These are phyloP conservation scores for Heteromyza rotundicornis DNA, from an alignment of 2,888 invertebrate species.

Conservation along the genomic window DNA sequence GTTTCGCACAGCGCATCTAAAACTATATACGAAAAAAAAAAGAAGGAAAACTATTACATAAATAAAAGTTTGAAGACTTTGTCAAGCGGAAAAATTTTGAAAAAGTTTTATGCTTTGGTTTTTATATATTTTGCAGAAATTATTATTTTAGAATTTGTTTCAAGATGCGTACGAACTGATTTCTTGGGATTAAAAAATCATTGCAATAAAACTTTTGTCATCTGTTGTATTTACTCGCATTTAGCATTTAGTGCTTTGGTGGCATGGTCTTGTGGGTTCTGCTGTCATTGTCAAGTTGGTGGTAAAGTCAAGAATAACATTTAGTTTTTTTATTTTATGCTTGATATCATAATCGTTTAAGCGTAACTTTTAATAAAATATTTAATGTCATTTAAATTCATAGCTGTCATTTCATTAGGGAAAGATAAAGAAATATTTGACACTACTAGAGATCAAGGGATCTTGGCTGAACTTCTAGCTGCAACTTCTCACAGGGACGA, in stretches of 20 bases:
- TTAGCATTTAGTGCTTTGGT: too few relatives aligned
- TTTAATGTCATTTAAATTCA: too few relatives aligned
- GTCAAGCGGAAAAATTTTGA: neutral
- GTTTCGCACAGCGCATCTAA: neutral
- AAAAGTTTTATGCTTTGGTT: neutral
- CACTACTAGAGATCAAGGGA: too few relatives aligned
- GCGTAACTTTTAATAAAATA: too few relatives aligned
- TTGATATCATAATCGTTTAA: too few relatives aligned
- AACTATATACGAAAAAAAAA: neutral
- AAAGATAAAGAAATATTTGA: too few relatives aligned
- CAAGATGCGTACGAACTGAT: neutral
- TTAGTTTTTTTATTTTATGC: too few relatives aligned
- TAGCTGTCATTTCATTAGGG: too few relatives aligned
- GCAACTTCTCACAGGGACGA: too few relatives aligned
- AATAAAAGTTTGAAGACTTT: neutral
- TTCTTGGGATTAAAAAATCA: constrained; percentile 6
- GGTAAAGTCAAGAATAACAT: neutral
- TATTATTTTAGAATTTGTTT: neutral
- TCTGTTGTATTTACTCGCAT: too few relatives aligned
- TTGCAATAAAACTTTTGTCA: constrained; percentile 14
- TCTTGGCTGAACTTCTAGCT: too few relatives aligned
- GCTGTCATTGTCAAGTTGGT: neutral
- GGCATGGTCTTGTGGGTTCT: neutral
- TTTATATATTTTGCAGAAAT: neutral
- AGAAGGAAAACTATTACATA: neutral